A percentile compares a stretch with the other conserved stretches of the same genome.
Evolutionary conservation across 2,113 vertebrate species (phyloP).

Genomic region (Chaetodon trifascialis): DNA sequence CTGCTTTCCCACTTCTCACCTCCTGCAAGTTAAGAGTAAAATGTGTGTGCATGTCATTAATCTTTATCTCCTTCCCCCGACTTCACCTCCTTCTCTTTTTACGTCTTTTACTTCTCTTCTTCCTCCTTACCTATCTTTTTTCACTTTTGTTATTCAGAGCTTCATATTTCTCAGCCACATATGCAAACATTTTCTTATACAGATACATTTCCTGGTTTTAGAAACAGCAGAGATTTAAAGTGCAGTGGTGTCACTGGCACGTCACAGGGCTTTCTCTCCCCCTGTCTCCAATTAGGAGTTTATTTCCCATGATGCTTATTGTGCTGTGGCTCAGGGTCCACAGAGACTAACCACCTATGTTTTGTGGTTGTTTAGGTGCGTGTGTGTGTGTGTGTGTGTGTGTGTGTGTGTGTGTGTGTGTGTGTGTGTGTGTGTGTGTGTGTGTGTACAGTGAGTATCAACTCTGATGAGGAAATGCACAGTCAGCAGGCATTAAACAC

Average conservation of each 20-base stretch:
- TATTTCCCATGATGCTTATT: constrained; percentile 63
- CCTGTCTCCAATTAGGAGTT: constrained; percentile 63
- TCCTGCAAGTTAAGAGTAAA: constrained; percentile 21
- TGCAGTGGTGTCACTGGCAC: neutral
- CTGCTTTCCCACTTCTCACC: neutral
- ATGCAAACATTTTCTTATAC: neutral
- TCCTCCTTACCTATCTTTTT: neutral
- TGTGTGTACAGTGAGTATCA: constrained; percentile 40
- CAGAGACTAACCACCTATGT: constrained; percentile 45
- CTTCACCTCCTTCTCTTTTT: neutral
- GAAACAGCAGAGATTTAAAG: neutral
- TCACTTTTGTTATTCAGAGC: neutral
- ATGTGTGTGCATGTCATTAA: constrained; percentile 6
- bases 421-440: neutral
- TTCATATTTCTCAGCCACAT: neutral
- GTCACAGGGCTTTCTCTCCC: neutral
- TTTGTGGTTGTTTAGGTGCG: constrained; percentile 8
- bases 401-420: constrained; percentile 9
- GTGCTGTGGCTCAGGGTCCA: constrained; percentile 52
- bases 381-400: constrained; percentile 13
- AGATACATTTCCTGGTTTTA: neutral
- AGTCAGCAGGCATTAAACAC: constrained; percentile 52
- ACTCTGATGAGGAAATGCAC: constrained; percentile 43
- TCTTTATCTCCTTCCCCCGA: neutral
- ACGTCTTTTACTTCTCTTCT: neutral